phyloP scores from a whole-genome alignment of 2,888 invertebrate genomes.

The Lithophane ornitopus region DNA sequence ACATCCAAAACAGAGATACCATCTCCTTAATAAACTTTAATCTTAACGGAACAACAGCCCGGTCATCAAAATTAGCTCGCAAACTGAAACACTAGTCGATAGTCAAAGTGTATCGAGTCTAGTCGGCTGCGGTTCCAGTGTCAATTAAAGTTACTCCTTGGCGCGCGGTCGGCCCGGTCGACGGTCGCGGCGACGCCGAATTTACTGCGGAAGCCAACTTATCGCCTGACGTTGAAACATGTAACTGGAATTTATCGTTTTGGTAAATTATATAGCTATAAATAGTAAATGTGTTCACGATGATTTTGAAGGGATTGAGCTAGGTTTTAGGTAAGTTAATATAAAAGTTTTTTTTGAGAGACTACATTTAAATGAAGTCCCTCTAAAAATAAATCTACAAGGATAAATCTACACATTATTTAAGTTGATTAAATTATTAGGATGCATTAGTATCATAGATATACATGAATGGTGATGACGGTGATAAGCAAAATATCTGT shows the following conservation, averaged over 20 bases:
- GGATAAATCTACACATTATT: no score
- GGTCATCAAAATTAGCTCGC: conserved; percentile 44
- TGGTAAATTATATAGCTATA: conserved; percentile 16
- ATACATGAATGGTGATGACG: no score
- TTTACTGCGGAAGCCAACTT: conserved; percentile 48
- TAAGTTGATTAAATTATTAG: no score
- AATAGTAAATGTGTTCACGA: not conserved
- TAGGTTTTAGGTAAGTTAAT: not conserved
- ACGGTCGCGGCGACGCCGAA: conserved; percentile 30
- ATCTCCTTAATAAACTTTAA: conserved; percentile 18
- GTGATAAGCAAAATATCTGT: not conserved
- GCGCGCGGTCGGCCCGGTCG: conserved; percentile 12
- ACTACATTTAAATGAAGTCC: no score
- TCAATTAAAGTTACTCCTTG: conserved; percentile 64
- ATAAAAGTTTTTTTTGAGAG: not conserved
- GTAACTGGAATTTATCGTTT: conserved; percentile 44
- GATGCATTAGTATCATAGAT: not conserved
- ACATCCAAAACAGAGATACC: not conserved
- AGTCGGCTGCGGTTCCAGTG: conserved; percentile 56
- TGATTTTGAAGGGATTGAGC: not conserved
- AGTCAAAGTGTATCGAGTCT: conserved; percentile 38
- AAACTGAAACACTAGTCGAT: conserved; percentile 47
- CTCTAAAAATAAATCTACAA: not conserved
- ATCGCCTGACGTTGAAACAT: conserved; percentile 44
- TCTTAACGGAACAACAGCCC: conserved; percentile 42